phyloP scores from a whole-genome alignment of 2,888 invertebrate genomes.

The Agriopis aurantiaria region DNA sequence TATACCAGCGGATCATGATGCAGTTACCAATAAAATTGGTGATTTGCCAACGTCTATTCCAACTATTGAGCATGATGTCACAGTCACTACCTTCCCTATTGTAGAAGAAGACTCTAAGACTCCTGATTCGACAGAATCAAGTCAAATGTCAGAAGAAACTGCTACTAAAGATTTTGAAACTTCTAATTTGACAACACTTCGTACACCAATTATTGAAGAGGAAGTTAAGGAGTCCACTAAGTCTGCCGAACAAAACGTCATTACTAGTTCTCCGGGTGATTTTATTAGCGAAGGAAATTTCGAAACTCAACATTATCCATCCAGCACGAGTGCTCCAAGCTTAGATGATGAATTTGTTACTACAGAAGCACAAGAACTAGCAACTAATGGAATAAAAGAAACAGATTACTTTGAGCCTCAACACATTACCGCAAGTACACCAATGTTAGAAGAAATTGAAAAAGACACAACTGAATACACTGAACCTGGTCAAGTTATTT shows the following conservation, averaged over 20 bases:
- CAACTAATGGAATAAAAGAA: conserved; percentile 29
- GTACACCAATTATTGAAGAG: conserved; percentile 29
- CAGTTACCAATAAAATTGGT: conserved; percentile 16
- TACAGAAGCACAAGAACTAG: conserved; percentile 37
- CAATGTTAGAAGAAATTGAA: conserved; percentile 51
- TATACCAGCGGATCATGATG: conserved; percentile 19
- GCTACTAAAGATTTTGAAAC: conserved; percentile 5
- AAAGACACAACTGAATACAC: conserved; percentile 41
- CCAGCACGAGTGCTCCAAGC: conserved; percentile 35
- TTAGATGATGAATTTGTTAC: conserved; percentile 42
- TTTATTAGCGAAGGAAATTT: conserved; percentile 4
- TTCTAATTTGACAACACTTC: conserved; percentile 24
- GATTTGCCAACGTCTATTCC: conserved; percentile 11
- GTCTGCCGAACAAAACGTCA: conserved; percentile 6
- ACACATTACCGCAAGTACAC: conserved; percentile 43
- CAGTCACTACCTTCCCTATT: background rate
- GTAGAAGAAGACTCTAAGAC: conserved; percentile 5
- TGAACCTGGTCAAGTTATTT: conserved; percentile 28
- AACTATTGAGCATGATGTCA: conserved; percentile 1
- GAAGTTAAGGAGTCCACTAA: conserved; percentile 32
- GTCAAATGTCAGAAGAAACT: conserved; percentile 30
- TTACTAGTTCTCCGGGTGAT: conserved; percentile 12
- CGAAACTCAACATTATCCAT: conserved; percentile 25
- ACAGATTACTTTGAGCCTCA: conserved; percentile 28
- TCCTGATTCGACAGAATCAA: conserved; percentile 22